A percentile compares a stretch with the other conserved stretches of the same genome.
Evolutionary conservation across 64 coral and sea anemone genomes (phyloP).

Genomic region (Actinia tenebrosa): DNA sequence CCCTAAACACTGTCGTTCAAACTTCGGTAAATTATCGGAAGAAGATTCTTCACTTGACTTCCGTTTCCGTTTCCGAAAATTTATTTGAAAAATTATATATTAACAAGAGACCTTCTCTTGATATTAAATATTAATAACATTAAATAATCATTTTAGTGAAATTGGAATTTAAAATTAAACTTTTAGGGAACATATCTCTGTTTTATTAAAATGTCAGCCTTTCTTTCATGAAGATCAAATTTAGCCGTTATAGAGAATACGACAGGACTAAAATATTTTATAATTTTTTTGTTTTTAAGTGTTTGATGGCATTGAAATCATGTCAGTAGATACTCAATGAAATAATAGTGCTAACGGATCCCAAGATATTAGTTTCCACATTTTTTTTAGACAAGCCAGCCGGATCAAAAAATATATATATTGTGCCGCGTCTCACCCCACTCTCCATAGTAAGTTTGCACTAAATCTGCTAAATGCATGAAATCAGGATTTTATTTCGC

Average conservation of each 20-base stretch:
- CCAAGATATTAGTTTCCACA: neutral
- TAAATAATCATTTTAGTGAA: neutral
- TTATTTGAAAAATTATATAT: too few relatives aligned
- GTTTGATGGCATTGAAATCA: neutral
- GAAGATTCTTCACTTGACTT: neutral
- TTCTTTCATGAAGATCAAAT: neutral
- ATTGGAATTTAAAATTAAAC: neutral
- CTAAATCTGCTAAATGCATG: too few relatives aligned
- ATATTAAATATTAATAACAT: neutral
- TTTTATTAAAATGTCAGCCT: neutral
- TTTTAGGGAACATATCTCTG: neutral
- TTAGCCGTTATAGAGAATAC: neutral
- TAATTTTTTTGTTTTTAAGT: neutral
- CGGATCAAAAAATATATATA: neutral
- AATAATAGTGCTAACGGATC: neutral
- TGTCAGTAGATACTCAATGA: neutral
- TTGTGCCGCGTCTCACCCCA: neutral
- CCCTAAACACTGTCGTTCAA: neutral
- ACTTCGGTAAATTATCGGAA: neutral
- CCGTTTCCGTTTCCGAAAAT: neutral
- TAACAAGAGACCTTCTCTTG: too few relatives aligned
- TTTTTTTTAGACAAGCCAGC: neutral
- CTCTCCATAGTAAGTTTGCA: neutral
- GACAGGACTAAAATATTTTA: too few relatives aligned
- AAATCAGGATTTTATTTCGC: too few relatives aligned